These are phyloP conservation scores for Parambassis ranga DNA, from an alignment of 2,797 vertebrate species.

Conservation along the genomic window DNA sequence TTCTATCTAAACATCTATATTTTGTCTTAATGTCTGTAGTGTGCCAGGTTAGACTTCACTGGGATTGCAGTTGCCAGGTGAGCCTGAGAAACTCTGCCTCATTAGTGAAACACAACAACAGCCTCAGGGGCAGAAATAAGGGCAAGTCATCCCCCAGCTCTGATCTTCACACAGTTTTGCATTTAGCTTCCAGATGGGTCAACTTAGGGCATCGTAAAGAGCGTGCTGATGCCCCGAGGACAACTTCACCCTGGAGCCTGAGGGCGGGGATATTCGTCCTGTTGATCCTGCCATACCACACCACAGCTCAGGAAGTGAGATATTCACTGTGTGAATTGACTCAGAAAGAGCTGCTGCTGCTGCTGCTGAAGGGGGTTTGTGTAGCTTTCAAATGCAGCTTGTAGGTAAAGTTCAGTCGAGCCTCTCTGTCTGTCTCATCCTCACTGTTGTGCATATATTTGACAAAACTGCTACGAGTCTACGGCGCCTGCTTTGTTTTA, in stretches of 20 bases:
- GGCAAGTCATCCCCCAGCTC: constrained; percentile 54
- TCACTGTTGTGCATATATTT: constrained; percentile 48
- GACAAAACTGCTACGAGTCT: constrained; percentile 60
- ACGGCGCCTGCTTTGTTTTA: constrained; percentile 55
- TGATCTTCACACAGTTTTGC: constrained; percentile 63
- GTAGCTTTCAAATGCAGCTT: constrained; percentile 34
- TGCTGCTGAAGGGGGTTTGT: constrained; percentile 30
- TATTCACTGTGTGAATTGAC: constrained; percentile 37
- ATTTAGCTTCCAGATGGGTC: constrained; percentile 74
- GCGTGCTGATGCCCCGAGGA: constrained; percentile 57
- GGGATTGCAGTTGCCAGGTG: constrained; percentile 53
- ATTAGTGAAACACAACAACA: constrained; percentile 71
- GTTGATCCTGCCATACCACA: constrained; percentile 36
- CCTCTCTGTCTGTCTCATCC: constrained; percentile 22
- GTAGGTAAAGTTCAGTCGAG: constrained; percentile 50
- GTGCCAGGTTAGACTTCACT: constrained; percentile 7
- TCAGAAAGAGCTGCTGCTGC: constrained; percentile 30
- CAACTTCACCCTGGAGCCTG: constrained; percentile 43
- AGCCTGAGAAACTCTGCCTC: constrained; percentile 54
- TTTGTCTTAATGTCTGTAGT: not conserved
- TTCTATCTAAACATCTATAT: not conserved
- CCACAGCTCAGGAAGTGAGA: constrained; percentile 33
- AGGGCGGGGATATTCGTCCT: constrained; percentile 50
- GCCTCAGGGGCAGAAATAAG: constrained; percentile 54
- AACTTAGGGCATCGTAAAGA: constrained; percentile 36